Conservation (phyloP, 2,797 vertebrate species). For the Pipistrellus kuhlii region DNA sequence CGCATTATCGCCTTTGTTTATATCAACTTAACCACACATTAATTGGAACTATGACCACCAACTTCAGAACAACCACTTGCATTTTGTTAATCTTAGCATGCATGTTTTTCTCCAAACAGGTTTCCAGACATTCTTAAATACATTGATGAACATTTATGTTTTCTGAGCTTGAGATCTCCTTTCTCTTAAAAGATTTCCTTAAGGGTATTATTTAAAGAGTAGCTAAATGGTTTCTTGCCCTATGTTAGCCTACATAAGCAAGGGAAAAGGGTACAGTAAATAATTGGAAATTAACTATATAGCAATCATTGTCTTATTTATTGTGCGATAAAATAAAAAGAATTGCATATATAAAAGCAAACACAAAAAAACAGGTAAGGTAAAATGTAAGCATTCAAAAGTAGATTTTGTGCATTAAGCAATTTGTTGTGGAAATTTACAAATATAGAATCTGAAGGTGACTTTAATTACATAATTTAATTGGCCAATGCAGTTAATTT, state of each 20-base stretch:
- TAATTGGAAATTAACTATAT: neutral
- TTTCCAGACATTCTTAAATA: neutral
- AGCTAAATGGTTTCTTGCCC: neutral
- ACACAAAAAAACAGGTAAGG: neutral
- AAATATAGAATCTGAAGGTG: neutral
- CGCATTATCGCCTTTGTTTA: neutral
- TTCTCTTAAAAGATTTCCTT: neutral
- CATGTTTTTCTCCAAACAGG: neutral
- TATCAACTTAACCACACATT: neutral
- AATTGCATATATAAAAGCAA: neutral
- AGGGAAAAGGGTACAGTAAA: neutral
- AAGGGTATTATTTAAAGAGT: neutral
- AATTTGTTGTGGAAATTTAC: neutral
- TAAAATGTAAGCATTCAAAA: neutral
- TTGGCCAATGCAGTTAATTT: neutral
- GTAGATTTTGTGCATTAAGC: neutral
- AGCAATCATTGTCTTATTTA: neutral
- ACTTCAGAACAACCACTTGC: neutral
- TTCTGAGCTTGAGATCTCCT: neutral
- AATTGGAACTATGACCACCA: neutral
- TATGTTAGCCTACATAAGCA: neutral
- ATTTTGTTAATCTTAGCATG: neutral
- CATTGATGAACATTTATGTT: neutral
- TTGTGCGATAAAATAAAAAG: neutral
- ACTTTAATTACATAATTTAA: neutral